Conservation (phyloP, 2,113 vertebrate genomes). For the Bagarius yarrelli region DNA sequence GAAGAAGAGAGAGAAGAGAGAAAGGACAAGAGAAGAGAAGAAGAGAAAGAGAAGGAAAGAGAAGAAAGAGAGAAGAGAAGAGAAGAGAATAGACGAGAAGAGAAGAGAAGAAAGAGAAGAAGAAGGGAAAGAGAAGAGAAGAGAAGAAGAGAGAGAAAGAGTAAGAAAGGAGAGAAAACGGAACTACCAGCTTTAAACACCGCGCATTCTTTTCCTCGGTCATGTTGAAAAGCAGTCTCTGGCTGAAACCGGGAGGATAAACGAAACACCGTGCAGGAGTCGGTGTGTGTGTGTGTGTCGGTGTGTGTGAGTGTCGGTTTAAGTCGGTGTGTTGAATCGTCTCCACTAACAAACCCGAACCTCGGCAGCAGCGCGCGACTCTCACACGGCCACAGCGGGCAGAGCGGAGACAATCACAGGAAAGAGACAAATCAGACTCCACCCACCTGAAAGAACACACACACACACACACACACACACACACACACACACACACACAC, state of each 20-base stretch:
- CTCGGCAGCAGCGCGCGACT: constrained; percentile 11
- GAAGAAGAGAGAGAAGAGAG: too few relatives aligned
- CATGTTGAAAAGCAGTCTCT: constrained; percentile 10
- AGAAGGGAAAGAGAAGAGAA: too few relatives aligned
- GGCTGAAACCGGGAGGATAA: constrained; percentile 54
- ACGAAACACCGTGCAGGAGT: constrained; percentile 12
- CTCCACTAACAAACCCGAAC: background rate
- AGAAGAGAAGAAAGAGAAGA: too few relatives aligned
- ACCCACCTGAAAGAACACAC: background rate
- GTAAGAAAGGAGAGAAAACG: background rate
- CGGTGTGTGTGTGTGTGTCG: background rate
- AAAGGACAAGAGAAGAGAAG: too few relatives aligned
- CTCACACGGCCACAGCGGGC: background rate
- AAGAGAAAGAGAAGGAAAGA: too few relatives aligned
- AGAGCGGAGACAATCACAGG: constrained; percentile 27
- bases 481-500: background rate
- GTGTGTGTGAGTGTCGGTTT: background rate
- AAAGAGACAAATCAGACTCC: constrained; percentile 25
- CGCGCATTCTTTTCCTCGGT: constrained; percentile 9
- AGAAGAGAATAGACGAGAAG: too few relatives aligned
- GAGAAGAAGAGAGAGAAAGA: too few relatives aligned
- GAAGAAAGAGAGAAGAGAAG: too few relatives aligned
- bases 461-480: background rate
- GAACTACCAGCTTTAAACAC: constrained; percentile 6
- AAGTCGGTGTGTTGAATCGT: background rate